Percentiles rank a stretch among this genome's conserved stretches.
Evolutionary conservation across 2,113 vertebrate genomes (phyloP).

Genomic region (Pelecanoides urinatrix): DNA sequence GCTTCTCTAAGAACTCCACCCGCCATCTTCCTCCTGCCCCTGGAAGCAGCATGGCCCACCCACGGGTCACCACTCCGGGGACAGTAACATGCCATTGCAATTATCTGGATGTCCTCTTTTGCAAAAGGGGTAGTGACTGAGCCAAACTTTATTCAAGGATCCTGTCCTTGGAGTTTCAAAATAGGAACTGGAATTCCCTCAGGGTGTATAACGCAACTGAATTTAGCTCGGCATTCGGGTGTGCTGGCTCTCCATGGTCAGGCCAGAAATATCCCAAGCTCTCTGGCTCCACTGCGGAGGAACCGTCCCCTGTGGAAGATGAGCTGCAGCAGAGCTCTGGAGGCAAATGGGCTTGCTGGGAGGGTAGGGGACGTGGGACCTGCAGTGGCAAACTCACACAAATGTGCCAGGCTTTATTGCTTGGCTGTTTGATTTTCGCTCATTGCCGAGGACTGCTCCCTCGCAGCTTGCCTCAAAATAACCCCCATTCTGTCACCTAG

Average conservation of each 20-base stretch:
- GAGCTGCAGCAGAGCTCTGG: background rate
- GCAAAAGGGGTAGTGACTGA: background rate
- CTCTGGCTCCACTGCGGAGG: background rate
- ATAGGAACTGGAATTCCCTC: background rate
- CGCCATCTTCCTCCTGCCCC: background rate
- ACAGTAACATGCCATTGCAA: background rate
- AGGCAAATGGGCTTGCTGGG: background rate
- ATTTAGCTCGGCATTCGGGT: background rate
- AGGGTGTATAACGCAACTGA: accelerated
- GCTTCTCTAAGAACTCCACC: background rate
- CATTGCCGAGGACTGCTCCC: background rate
- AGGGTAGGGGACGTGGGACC: background rate
- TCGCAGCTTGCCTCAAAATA: background rate
- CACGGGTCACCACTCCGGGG: background rate
- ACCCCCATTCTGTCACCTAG: background rate
- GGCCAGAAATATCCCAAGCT: background rate
- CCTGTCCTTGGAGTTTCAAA: background rate
- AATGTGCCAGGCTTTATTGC: background rate
- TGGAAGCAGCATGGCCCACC: background rate
- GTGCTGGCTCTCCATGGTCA: background rate
- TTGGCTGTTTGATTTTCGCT: background rate
- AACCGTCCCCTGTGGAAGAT: background rate
- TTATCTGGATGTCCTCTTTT: background rate
- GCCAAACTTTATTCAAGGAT: background rate
- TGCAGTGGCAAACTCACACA: background rate